Conservation (phyloP, 2,797 vertebrate genomes). For the Nyctalus aviator region DNA sequence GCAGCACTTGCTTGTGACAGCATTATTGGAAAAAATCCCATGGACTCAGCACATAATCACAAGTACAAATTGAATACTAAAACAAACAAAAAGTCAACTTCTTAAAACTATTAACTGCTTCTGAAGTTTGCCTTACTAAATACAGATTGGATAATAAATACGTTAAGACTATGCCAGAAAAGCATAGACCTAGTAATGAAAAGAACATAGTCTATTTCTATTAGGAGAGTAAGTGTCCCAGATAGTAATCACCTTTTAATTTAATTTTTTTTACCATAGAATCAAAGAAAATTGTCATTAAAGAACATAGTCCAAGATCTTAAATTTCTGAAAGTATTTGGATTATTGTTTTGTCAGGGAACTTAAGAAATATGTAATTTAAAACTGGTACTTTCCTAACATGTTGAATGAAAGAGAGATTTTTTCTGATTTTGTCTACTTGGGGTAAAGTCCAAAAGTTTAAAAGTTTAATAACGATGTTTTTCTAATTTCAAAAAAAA, state of each 20-base stretch:
- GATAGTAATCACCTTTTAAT: background rate
- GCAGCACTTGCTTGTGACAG: slow-evolving; percentile 29
- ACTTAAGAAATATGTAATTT: slow-evolving; percentile 11
- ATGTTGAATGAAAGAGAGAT: background rate
- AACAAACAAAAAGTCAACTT: slow-evolving; percentile 45
- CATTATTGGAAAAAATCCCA: slow-evolving; percentile 46
- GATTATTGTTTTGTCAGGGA: background rate
- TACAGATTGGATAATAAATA: background rate
- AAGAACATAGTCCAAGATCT: background rate
- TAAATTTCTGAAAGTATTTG: background rate
- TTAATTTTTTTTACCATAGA: background rate
- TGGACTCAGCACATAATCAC: slow-evolving; percentile 13
- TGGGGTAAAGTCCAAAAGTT: background rate
- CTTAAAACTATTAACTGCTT: slow-evolving; percentile 25
- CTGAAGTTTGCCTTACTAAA: slow-evolving; percentile 27
- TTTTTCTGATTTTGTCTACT: slow-evolving; percentile 4
- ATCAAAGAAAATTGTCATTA: background rate
- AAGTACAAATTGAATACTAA: slow-evolving; percentile 58
- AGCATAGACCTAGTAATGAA: background rate
- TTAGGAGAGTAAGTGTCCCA: background rate
- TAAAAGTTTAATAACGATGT: background rate
- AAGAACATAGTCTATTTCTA: background rate
- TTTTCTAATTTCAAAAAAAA: background rate
- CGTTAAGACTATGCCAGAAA: background rate
- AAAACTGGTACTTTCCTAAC: background rate